Base-by-base conservation (phyloP, 1,140 invertebrate genomes). In the Ladona fulva region DNA sequence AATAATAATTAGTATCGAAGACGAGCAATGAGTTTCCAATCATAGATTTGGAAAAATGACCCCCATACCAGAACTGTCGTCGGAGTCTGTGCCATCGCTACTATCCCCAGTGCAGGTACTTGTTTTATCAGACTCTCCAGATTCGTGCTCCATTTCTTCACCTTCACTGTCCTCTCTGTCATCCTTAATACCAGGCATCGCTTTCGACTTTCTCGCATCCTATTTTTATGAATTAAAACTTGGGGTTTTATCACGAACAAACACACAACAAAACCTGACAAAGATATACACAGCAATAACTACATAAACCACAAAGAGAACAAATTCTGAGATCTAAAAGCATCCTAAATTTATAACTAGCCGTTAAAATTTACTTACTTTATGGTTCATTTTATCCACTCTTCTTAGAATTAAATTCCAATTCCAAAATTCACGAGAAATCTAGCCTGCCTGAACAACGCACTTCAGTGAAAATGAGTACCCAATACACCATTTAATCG, bases 101-200 rank as follows among this genome's bases (percentile, higher is more conserved):
- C 79, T 81, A 42, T 83, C 82, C 37, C 81, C 81, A 11, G 80
- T 80, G 22, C 29, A 37, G 0, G 82, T 81, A 77, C 82, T 86
- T 44, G 83, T 85, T 83, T 87, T 87, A 76, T 87, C 85, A 59
- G 85, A 85, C 37, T 87, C 86, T 25, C 81, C 82, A 0, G 85
- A 85, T 76, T 87, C 86, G 25, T 87, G 86, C 22, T 88, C 86
- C 84, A 87, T 85, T 77, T 87, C 86, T 77, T 87, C 86, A 59
- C 83, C 81, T 81, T 87, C 83, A 81, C 85, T 82, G 74, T 85
- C 83, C 76, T 86, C 84, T 77, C 80, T 78, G 37, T 84, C 83
- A 37, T 83, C 83, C 80, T 86, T 86, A 42, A 85, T 83, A 11
- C 80, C 82, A 44, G 84, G 84, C 85, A 86, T 86, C 75, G 52